phyloP scores from a whole-genome alignment of 2,113 vertebrate genomes.

The Cacatua alba region DNA sequence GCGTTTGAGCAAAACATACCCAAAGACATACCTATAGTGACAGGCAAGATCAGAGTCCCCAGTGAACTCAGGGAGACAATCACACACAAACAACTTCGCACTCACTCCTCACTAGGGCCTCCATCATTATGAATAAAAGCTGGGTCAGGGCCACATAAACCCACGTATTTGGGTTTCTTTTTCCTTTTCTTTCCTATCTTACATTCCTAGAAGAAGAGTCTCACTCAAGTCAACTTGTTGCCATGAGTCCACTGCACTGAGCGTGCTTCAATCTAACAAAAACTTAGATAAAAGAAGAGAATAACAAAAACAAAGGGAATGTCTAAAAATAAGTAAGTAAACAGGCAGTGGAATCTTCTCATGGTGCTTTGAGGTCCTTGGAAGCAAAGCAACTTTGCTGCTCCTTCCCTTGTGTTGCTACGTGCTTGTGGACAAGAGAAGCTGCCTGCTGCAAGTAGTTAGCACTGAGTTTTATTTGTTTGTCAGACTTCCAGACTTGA shows the following conservation, averaged over 20 bases:
- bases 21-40: not conserved
- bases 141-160: not conserved
- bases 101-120: not conserved
- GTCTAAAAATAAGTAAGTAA: not conserved
- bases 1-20: not conserved
- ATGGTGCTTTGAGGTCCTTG: not conserved
- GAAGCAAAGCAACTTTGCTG: not conserved
- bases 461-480: not conserved
- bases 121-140: not conserved
- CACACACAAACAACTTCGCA: not conserved
- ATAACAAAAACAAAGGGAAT: conserved; percentile 2
- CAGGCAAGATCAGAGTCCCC: not conserved
- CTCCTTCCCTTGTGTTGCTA: not conserved
- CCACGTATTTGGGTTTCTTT: not conserved
- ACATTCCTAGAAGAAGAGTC: conserved; percentile 10
- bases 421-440: not conserved
- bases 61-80: not conserved
- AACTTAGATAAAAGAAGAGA: conserved; percentile 17
- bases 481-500: not conserved
- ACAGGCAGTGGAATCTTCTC: not conserved
- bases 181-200: not conserved
- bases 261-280: conserved; percentile 36
- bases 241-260: not conserved
- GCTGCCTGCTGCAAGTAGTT: not conserved
- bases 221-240: not conserved